phyloP scores from a whole-genome alignment of 2,888 invertebrate genomes.

The Laothoe populi region DNA sequence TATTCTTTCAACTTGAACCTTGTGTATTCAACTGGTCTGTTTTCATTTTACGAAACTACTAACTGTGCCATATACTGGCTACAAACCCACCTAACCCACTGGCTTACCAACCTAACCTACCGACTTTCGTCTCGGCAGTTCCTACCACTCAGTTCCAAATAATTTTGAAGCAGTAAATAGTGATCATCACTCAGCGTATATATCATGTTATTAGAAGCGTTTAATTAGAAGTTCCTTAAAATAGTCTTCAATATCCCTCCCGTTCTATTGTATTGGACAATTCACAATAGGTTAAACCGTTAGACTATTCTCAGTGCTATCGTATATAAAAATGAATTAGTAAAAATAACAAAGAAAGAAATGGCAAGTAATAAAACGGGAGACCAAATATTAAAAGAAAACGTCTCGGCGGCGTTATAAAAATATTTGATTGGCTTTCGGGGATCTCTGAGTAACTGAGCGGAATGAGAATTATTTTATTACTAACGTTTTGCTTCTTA shows the following conservation, averaged over 20 bases:
- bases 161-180: too few species aligned
- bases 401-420: slow-evolving; percentile 62
- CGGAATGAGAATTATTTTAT: slow-evolving; percentile 45
- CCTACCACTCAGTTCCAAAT: too few species aligned
- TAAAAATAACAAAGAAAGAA: slow-evolving; percentile 21
- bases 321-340: slow-evolving; percentile 16
- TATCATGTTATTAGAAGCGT: background rate
- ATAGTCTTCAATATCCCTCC: background rate
- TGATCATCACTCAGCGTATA: too few species aligned
- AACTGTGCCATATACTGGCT: too few species aligned
- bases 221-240: background rate
- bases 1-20: too few species aligned
- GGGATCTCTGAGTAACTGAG: slow-evolving; percentile 36
- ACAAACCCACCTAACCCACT: too few species aligned
- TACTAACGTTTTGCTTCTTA: slow-evolving; percentile 41
- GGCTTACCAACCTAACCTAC: too few species aligned
- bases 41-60: too few species aligned
- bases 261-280: background rate
- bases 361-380: slow-evolving; percentile 21
- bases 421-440: slow-evolving; percentile 69
- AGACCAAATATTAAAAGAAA: slow-evolving; percentile 69
- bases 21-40: too few species aligned
- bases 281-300: background rate
- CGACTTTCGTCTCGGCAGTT: too few species aligned
- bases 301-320: background rate